Percentiles rank a stretch among this genome's conserved stretches.
phyloP scores from a whole-genome alignment of 2,797 vertebrate genomes.

The Muscicapa striata region DNA sequence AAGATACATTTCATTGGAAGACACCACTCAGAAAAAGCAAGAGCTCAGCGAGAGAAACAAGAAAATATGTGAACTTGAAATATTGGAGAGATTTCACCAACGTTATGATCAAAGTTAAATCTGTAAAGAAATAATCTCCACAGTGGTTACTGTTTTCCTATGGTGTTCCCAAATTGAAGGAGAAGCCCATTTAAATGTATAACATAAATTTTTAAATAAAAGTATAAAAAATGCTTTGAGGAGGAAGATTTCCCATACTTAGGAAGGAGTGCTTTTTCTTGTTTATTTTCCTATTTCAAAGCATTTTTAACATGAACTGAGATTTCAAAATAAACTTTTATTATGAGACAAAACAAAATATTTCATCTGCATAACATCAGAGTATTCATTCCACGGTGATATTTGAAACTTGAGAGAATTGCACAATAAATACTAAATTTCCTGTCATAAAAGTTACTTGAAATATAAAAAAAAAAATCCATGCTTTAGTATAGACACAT shows the following conservation, averaged over 20 bases:
- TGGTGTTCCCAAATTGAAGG: neutral
- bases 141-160: neutral
- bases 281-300: neutral
- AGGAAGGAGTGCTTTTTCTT: neutral
- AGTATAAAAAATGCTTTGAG: neutral
- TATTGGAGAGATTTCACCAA: neutral
- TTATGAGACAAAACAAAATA: conserved; percentile 54
- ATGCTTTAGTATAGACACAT: neutral
- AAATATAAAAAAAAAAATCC: neutral
- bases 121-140: neutral
- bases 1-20: neutral
- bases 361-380: conserved; percentile 20
- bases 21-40: neutral
- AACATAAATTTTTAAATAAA: neutral
- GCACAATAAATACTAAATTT: conserved; percentile 42
- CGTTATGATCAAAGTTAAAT: neutral
- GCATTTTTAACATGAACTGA: neutral
- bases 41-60: neutral
- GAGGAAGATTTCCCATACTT: neutral
- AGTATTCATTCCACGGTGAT: conserved; percentile 7
- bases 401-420: conserved; percentile 53
- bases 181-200: neutral
- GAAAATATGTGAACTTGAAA: neutral
- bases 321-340: conserved; percentile 37
- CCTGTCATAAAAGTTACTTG: conserved; percentile 22